Evolutionary conservation across 2,888 invertebrate genomes (phyloP), one percentile per base, ranked within the genome.

Genomic region (Tortricodes alternella): DNA sequence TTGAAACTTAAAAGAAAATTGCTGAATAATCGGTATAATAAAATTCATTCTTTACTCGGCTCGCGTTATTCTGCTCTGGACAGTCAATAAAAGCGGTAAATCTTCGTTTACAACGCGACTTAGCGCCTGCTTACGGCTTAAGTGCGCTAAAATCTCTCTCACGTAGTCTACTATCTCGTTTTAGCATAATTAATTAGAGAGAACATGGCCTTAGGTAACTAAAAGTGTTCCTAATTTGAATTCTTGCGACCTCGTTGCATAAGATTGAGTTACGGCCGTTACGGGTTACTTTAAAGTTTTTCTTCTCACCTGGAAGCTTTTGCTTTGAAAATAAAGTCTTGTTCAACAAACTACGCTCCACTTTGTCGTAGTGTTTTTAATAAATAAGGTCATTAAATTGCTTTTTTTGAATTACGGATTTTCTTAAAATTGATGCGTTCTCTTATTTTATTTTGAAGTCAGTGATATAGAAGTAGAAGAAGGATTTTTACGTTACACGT

Each of bases 171-270:
- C 63, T 70, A 68, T 68, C 70, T 71, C 58, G 49, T 38, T 65
- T 63, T 63, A 68, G 70, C 72, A 77, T 73, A 74, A 74, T 72
- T 74, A 72, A 55, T 63, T 59, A 57, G 62, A 58, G 61, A 62
- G 59, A 58, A 59, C 43, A 53, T 38, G 59, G 61, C 64, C 62
- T 63, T 62, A 61, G 50, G 39, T 43, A 50, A 37, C 56, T 61
- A 52, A 52, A 59, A 61, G 60, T 60, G 59, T 48, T 53, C 57
- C 41, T 61, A 46, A 59, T 59, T 61, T 55, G 44, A 60, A 63
- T 61, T 61, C 37, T 21, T 11, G 32, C 29, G 34, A 46, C 29
- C 49, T 32, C 49, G 37, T 48, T 49, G 43, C 55, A 49, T 49
- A 23, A 43, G 16, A 27, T 48, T 41, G 27, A 15, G 43, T 41